Percentiles rank a stretch among this genome's conserved stretches.
These are phyloP conservation scores for Pteropus alecto DNA, from an alignment of 2,113 vertebrate species.

Conservation along the genomic window DNA sequence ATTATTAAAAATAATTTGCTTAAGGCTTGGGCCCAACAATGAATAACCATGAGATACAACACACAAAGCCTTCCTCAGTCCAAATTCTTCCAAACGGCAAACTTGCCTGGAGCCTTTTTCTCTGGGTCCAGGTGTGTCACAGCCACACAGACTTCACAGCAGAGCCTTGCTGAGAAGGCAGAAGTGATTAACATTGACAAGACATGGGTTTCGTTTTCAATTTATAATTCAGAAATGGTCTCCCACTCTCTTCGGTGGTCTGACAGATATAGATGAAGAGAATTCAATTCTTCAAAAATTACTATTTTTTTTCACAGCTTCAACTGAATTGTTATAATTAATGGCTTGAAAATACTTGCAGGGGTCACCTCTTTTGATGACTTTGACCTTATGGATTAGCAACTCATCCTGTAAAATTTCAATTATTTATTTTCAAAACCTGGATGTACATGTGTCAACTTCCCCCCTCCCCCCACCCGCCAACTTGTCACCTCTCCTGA, in stretches of 20 bases:
- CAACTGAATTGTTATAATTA: conserved; percentile 3
- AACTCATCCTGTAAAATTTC: neutral
- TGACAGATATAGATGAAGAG: neutral
- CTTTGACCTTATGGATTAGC: neutral
- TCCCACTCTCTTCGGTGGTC: neutral
- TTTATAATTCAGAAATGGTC: neutral
- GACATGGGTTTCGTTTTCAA: neutral
- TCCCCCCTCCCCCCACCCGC: accelerated
- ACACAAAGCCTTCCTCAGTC: neutral
- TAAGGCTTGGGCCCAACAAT: neutral
- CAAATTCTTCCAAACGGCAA: neutral
- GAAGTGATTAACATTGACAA: neutral
- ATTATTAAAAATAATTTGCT: neutral
- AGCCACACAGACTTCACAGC: neutral
- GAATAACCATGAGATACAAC: neutral
- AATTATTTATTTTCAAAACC: neutral
- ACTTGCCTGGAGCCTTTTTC: neutral
- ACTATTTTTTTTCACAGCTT: neutral
- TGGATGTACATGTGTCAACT: neutral
- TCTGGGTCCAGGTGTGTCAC: too few species aligned
- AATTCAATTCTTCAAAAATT: neutral
- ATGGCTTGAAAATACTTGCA: neutral
- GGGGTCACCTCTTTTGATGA: neutral
- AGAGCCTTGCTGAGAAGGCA: neutral
- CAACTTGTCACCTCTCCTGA: neutral